These are phyloP conservation scores for Rhagium mordax DNA, from an alignment of 2,888 invertebrate genomes.

Conservation along the genomic window DNA sequence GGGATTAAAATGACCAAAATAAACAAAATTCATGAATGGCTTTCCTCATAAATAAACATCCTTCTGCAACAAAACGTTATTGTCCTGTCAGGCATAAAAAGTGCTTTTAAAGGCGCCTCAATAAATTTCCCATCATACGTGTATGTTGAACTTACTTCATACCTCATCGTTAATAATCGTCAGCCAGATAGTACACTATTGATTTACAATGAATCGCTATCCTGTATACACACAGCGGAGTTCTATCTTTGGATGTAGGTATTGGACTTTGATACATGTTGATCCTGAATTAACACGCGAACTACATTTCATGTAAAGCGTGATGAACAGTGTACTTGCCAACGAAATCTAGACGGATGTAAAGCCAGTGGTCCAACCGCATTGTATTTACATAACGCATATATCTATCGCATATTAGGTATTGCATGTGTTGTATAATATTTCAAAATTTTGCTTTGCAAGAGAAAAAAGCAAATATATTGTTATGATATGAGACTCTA, in stretches of 20 bases:
- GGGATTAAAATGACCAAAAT: too few species aligned
- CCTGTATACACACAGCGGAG: not conserved
- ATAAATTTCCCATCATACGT: not conserved
- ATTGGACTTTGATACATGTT: not conserved
- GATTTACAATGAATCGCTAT: not conserved
- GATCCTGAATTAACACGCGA: not conserved
- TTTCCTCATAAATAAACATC: not conserved
- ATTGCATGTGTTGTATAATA: too few species aligned
- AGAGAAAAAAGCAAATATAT: too few species aligned
- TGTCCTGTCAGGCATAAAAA: not conserved
- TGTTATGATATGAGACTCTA: too few species aligned
- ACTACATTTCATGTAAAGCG: not conserved
- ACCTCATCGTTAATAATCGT: not conserved
- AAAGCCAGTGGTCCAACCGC: not conserved
- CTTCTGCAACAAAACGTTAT: not conserved
- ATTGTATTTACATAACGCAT: not conserved
- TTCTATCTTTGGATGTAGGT: not conserved
- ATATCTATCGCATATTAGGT: too few species aligned
- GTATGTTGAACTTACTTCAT: not conserved
- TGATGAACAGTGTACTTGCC: not conserved
- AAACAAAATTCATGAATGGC: too few species aligned
- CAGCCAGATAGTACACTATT: constrained; percentile 4
- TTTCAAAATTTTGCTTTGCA: too few species aligned
- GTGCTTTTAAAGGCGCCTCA: not conserved
- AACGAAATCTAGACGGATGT: not conserved